Base-by-base conservation (phyloP, 2,797 vertebrate species). In the Halcyon smyrnensis region DNA sequence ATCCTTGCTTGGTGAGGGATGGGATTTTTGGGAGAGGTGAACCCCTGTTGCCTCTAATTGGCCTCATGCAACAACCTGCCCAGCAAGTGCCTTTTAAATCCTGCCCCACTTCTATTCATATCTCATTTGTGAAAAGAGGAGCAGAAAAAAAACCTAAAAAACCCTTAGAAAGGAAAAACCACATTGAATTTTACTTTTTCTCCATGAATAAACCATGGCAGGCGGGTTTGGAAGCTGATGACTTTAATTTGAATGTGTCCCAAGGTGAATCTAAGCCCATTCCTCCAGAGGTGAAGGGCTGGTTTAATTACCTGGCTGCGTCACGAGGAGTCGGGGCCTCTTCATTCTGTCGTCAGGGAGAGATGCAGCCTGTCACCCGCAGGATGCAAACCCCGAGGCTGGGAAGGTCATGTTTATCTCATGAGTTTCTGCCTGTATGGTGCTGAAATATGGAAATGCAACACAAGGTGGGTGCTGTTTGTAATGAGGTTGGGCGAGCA, bases 211-310 rank as follows among this genome's bases (percentile, higher is more conserved):
- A 94, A 85, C 46, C 87, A 60, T 85, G 32, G 71, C 3, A 6
- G 89, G 77, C 78, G 17, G 8, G 71, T 85, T 92, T 6, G 11
- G 70, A 73, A 71, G 56, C 51, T 0, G 6, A 78, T 90, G 85
- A 53, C 56, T 97, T 94, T 79, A 82, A 94, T 93, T 94, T 93
- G 30, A 80, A 43, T 54, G 84, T 91, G 90, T 96, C 94, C 95
- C 75, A 95, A 67, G 93, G 82, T 25, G 0, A 77, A 82, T 90
- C 88, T 94, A 46, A 96, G 69, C 67, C 84, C n/a, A 1, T 86
- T 87, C 46, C 92, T 90, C 90, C 53, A 11, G 83, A 89, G 92
- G 74, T 76, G 68, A 78, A 90, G 82, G 71, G 25, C 69, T 95
- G 85, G 17, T 95, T 95, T 97, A 95, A 95, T 89, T 93, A 95